A percentile compares a stretch with the other conserved stretches of the same genome.
These are phyloP conservation scores for Momotus momota DNA, from an alignment of 2,797 vertebrate genomes.

Conservation along the genomic window DNA sequence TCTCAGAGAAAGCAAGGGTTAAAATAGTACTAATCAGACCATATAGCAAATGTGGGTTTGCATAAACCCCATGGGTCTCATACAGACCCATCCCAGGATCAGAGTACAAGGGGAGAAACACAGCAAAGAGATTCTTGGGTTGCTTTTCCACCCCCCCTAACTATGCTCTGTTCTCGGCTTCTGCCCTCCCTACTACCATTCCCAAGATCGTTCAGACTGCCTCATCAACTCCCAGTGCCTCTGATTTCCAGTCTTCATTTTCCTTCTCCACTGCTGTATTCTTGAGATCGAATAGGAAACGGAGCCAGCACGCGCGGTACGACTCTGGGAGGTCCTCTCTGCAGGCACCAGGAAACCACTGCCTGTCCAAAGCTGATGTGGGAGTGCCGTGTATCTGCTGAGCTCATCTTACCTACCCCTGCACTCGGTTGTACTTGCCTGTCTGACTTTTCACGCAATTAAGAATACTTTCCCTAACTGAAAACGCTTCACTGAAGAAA, in stretches of 20 bases:
- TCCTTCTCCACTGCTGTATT: neutral
- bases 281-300: neutral
- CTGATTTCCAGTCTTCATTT: neutral
- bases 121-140: neutral
- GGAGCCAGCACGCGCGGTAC: neutral
- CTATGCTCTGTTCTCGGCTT: neutral
- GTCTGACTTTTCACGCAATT: neutral
- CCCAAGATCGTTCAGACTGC: neutral
- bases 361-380: neutral
- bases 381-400: neutral
- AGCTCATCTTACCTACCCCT: neutral
- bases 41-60: neutral
- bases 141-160: neutral
- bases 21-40: neutral
- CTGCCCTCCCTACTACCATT: neutral
- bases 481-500: neutral
- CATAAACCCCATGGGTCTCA: neutral
- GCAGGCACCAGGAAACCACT: neutral
- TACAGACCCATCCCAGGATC: fast-evolving
- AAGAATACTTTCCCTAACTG: neutral
- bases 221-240: neutral
- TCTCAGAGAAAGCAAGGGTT: neutral
- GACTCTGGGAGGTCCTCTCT: neutral
- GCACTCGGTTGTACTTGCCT: neutral
- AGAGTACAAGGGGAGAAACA: neutral